Evolutionary conservation across 23 tunicate species (phyloP).

Genomic region (Styela clava): DNA sequence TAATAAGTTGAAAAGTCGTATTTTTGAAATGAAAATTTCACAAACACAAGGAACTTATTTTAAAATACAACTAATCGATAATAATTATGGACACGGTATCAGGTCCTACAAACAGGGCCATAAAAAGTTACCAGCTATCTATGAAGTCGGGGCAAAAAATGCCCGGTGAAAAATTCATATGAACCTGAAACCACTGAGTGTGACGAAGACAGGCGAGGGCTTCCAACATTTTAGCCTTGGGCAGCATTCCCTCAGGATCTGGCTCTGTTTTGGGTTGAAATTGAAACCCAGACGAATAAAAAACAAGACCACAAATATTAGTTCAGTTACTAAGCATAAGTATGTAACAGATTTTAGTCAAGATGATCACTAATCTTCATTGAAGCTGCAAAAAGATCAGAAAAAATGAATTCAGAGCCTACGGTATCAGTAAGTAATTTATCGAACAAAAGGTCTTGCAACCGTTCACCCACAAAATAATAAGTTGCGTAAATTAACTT

Average conservation of each 20-base stretch:
- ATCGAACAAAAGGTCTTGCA: too few species aligned
- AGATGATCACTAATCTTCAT: too few species aligned
- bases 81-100: constrained; percentile 54
- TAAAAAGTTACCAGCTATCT: neutral
- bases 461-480: too few species aligned
- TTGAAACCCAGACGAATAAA: constrained; percentile 21
- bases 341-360: too few species aligned
- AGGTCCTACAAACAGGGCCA: constrained; percentile 26
- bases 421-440: too few species aligned
- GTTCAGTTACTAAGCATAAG: neutral
- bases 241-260: constrained; percentile 45
- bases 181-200: constrained; percentile 92
- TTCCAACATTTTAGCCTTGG: constrained; percentile 50
- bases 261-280: constrained; percentile 36
- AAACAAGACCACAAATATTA: constrained; percentile 3
- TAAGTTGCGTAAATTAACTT: too few species aligned
- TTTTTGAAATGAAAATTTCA: neutral
- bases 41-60: neutral
- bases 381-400: too few species aligned
- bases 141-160: constrained; percentile 1
- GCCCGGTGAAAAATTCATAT: neutral
- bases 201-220: constrained; percentile 91
- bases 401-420: too few species aligned
- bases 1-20: too few species aligned
- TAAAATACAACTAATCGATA: neutral